These are phyloP conservation scores for Steinernema khuongi DNA, from an alignment of 1,140 invertebrate genomes.

Conservation along the genomic window DNA sequence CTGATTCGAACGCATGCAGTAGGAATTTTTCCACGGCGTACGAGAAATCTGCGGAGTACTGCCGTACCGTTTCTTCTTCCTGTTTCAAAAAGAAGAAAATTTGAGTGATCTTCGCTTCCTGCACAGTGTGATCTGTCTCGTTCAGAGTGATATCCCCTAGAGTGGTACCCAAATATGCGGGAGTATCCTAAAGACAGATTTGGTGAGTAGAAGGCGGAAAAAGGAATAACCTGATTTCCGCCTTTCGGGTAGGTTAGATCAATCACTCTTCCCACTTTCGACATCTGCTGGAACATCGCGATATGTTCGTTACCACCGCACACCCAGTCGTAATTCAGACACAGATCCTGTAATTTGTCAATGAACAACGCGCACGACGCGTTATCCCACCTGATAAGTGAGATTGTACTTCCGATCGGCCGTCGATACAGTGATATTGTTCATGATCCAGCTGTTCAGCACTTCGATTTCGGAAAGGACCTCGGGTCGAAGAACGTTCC, in stretches of 20 bases:
- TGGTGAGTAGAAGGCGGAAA: not conserved
- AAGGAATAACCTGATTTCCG: constrained; percentile 49
- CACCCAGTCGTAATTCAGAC: constrained; percentile 55
- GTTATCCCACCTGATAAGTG: constrained; percentile 44
- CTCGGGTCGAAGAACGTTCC: constrained; percentile 50
- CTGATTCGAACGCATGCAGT: constrained; percentile 48
- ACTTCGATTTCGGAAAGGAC: constrained; percentile 54
- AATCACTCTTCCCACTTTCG: constrained; percentile 53
- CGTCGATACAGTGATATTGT: constrained; percentile 53
- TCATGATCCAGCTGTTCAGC: constrained; percentile 51
- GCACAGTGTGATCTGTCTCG: constrained; percentile 48
- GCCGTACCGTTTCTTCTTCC: constrained; percentile 42
- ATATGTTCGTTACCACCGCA: constrained; percentile 54
- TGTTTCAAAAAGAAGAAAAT: constrained; percentile 58
- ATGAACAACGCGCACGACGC: not conserved
- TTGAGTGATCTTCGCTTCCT: constrained; percentile 53
- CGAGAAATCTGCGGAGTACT: constrained; percentile 58
- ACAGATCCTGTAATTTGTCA: constrained; percentile 44
- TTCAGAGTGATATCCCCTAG: constrained; percentile 53
- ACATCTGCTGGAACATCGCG: constrained; percentile 51
- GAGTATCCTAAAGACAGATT: constrained; percentile 49
- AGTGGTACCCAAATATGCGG: constrained; percentile 53
- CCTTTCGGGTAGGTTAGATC: constrained; percentile 56
- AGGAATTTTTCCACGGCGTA: constrained; percentile 55
- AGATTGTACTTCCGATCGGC: constrained; percentile 52